Conservation (phyloP, 35 echinoderm and acorn worm genomes). For the Anneissia japonica region DNA sequence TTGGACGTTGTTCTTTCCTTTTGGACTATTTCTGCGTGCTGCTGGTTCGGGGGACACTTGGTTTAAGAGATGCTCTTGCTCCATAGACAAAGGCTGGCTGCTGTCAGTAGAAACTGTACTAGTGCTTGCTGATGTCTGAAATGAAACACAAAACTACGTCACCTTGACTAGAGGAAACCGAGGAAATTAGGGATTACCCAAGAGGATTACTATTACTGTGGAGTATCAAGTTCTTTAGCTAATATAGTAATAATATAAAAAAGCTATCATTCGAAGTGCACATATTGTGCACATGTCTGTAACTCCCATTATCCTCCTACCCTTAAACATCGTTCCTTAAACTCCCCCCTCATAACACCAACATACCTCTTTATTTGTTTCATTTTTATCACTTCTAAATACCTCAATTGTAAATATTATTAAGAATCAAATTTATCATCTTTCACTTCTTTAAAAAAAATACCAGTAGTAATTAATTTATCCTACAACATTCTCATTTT, state of each 20-base stretch:
- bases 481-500: no score
- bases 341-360: no score
- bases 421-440: no score
- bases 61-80: neutral
- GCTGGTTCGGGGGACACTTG: neutral
- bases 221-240: neutral
- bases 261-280: neutral
- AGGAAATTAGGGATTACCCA: neutral
- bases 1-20: neutral
- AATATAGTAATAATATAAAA: neutral
- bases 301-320: neutral
- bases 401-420: no score
- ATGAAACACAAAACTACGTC: neutral
- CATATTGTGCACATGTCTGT: neutral
- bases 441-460: no score
- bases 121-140: neutral
- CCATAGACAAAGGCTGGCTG: neutral
- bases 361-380: no score
- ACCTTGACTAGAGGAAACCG: neutral
- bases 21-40: neutral
- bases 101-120: neutral
- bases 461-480: no score
- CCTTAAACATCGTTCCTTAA: no score
- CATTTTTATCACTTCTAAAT: no score
- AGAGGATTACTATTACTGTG: neutral